These are phyloP conservation scores for Daboia siamensis DNA, from an alignment of 2,113 vertebrate species.

Conservation along the genomic window DNA sequence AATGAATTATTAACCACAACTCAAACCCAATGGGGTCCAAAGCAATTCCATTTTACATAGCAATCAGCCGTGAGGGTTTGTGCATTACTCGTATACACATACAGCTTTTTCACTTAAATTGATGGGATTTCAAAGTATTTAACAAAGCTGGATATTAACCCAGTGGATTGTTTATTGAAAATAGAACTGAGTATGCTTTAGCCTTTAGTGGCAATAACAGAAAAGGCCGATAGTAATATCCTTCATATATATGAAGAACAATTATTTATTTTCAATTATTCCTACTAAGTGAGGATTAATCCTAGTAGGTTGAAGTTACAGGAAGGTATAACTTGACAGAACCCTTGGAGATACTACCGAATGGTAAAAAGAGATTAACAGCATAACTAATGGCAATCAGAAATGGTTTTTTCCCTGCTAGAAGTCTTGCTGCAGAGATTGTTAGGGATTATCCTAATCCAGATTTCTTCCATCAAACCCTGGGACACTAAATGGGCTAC, in stretches of 20 bases:
- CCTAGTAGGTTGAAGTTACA: background rate
- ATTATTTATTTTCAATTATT: background rate
- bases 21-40: background rate
- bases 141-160: background rate
- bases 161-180: background rate
- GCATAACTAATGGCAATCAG: background rate
- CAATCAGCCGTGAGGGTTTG: background rate
- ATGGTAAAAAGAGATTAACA: background rate
- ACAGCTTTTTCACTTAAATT: background rate
- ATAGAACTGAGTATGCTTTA: background rate
- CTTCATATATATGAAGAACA: background rate
- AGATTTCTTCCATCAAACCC: background rate
- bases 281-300: background rate
- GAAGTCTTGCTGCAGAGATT: background rate
- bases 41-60: background rate
- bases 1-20: background rate
- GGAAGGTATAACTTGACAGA: background rate
- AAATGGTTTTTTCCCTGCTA: background rate
- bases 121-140: background rate
- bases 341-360: background rate
- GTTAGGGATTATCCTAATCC: background rate
- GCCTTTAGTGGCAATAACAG: background rate
- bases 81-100: background rate
- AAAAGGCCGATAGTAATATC: background rate
- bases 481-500: background rate